Evolutionary conservation across 2,113 vertebrate species (phyloP), one percentile per base, ranked within the genome.

Genomic region (Ictidomys tridecemlineatus): DNA sequence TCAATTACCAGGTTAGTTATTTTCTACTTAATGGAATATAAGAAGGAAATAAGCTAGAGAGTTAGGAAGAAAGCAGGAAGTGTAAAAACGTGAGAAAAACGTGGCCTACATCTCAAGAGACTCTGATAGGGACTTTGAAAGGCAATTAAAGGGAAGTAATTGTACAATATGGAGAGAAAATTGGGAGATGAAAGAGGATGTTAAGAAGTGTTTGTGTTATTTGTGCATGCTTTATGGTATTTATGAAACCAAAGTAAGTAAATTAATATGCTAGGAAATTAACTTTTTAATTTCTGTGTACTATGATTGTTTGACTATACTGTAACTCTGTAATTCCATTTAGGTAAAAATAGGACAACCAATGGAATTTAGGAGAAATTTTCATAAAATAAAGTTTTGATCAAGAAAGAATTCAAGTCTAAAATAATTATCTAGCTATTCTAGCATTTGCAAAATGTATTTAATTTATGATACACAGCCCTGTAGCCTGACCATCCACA

Each of bases 371-470:
- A 58, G 42, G 14, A 61, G 28, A 82, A 72, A 69, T 51, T 82
- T 74, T 91, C 8, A 79, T 65, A 76, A 65, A 89, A 85, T 72
- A 80, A 63, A 85, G 42, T 30, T 58, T 82, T 91, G 22, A n/a
- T 61, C 34, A 96, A 91, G 37, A 86, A 78, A 58, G 12, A 34
- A 7, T 95, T 94, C 34, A 83, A 85, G 2, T 88, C 24, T 94
- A 83, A 89, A 28, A 26, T 79, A 88, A 56, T 76, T 82, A 63
- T 45, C 53, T 42, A 92, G 11, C 12, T 83, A 32, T 32, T 56
- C 6, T 63, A 86, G 18, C 3, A 22, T 42, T 70, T 85, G 13
- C 8, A 74, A 72, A 26, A 39, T 74, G 45, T 79, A 22, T 74
- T 93, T 78, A 12, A 20, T 83, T 63, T 90, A 0, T 51, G 24